These are phyloP conservation scores for Meiosimyza decipiens DNA, from an alignment of 2,888 invertebrate genomes.

Conservation along the genomic window DNA sequence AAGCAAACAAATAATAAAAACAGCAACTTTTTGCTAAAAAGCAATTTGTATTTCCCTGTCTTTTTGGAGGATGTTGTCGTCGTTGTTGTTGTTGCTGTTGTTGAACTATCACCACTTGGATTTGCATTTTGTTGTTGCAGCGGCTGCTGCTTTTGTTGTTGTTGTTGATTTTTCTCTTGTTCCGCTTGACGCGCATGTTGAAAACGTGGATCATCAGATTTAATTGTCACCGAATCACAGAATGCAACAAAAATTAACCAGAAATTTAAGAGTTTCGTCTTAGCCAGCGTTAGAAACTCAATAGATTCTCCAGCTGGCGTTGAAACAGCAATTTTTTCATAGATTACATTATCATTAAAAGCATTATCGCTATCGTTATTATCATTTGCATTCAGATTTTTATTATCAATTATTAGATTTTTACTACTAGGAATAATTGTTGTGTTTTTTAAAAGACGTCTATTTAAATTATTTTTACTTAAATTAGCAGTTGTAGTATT, in stretches of 20 bases:
- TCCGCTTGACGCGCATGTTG: constrained; percentile 28
- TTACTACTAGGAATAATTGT: not conserved
- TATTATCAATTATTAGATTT: not conserved
- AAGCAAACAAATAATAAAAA: constrained; percentile 53
- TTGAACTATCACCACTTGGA: not conserved
- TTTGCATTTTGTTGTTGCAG: constrained; percentile 19
- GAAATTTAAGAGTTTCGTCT: constrained; percentile 38
- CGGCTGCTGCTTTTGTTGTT: not conserved
- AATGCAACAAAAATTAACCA: constrained; percentile 49
- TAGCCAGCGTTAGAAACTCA: constrained; percentile 6
- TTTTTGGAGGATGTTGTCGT: constrained; percentile 19
- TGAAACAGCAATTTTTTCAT: constrained; percentile 11
- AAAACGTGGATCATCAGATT: constrained; percentile 47
- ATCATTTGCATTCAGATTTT: not conserved
- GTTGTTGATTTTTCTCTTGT: constrained; percentile 5
- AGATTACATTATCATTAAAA: not conserved
- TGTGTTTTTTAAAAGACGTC: constrained; percentile 29
- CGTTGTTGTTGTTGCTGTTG: constrained; percentile 10
- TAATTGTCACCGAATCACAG: constrained; percentile 49
- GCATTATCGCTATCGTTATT: not conserved
- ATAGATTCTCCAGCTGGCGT: no score
- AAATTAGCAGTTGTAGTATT: constrained; percentile 35
- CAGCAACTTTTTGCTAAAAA: constrained; percentile 50
- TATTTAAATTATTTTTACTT: constrained; percentile 38
- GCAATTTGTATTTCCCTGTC: constrained; percentile 41